Evolutionary conservation across 92 coral and sea anemone genomes (phyloP), one percentile per base, ranked within the genome.

Genomic region (Porites rus): DNA sequence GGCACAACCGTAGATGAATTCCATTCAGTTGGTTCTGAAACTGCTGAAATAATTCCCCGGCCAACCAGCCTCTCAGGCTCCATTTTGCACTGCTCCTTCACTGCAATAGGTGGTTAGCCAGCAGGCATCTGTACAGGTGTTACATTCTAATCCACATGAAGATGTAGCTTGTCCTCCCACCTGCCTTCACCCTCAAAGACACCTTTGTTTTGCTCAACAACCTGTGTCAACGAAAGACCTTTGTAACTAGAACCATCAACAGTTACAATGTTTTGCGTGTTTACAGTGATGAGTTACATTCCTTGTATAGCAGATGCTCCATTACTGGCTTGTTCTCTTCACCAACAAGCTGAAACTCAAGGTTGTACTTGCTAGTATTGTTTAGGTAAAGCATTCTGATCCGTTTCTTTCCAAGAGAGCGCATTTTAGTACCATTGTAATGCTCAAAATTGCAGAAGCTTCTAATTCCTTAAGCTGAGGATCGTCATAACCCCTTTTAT

Each of bases 131-230:
- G 82, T 11, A 78, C 84, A 19, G 90, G 85, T 7, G 85, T 20
- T 13, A 86, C 85, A 51, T 52, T 21, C 10, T 72, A 78, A 46
- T 78, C 72, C 10, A 78, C 76, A 11, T 86, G 54, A 51, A 69
- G 85, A 66, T 75, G 83, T 65, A 85, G 65, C 38, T 75, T 72
- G 28, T 64, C 88, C 54, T 12, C 46, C 75, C 24, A 68, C 88
- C 17, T 65, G 56, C 82, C 81, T 56, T 84, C 88, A 2, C 85
- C 85, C 75, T 66, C 85, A 58, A 86, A 86, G 20, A 86, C 74
- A 70, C 60, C 85, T 64, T 60, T 58, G 69, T 68, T 78, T 54
- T 68, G 52, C 4, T 38, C 12, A 14, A 75, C 53, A 75, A 75
- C 65, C 25, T 56, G 67, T n/a, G 18, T 62, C 14, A 68, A 14